phyloP scores from a whole-genome alignment of 2,797 vertebrate genomes.

The Eupleurogrammus muticus region DNA sequence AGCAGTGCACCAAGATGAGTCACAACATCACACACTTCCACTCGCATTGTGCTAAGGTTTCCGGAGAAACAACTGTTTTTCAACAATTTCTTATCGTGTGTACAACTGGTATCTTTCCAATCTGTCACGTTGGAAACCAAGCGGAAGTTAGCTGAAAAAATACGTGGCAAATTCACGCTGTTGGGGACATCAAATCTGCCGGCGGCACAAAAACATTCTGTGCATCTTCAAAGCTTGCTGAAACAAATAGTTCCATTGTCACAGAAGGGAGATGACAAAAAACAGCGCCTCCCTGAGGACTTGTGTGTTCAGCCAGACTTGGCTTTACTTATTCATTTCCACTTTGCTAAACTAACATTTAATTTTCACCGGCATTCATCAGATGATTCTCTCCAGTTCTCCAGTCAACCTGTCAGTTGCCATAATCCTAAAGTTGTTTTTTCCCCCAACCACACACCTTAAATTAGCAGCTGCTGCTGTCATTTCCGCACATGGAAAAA shows the following conservation, averaged over 20 bases:
- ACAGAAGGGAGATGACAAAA: slow-evolving; percentile 25
- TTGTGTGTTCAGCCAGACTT: slow-evolving; percentile 38
- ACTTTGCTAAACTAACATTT: slow-evolving; percentile 62
- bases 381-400: slow-evolving; percentile 40
- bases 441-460: slow-evolving; percentile 37
- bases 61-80: slow-evolving; percentile 11
- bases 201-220: slow-evolving; percentile 15
- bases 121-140: slow-evolving; percentile 18
- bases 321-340: slow-evolving; percentile 56
- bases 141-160: slow-evolving; percentile 12
- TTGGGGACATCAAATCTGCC: slow-evolving; percentile 19
- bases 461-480: slow-evolving; percentile 53
- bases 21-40: neutral
- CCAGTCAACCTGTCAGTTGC: slow-evolving; percentile 51
- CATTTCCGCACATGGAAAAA: slow-evolving; percentile 31
- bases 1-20: neutral
- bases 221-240: slow-evolving; percentile 50
- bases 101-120: slow-evolving; percentile 2
- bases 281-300: slow-evolving; percentile 59
- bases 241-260: slow-evolving; percentile 23
- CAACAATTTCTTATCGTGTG: slow-evolving; percentile 27
- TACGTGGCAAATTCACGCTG: neutral
- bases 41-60: no score
- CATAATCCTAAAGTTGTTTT: slow-evolving; percentile 9
- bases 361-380: slow-evolving; percentile 50